Percentiles rank a stretch among this genome's conserved stretches.
Evolutionary conservation across 2,113 vertebrate species (phyloP).

Genomic region (Xiphorhynchus elegans): DNA sequence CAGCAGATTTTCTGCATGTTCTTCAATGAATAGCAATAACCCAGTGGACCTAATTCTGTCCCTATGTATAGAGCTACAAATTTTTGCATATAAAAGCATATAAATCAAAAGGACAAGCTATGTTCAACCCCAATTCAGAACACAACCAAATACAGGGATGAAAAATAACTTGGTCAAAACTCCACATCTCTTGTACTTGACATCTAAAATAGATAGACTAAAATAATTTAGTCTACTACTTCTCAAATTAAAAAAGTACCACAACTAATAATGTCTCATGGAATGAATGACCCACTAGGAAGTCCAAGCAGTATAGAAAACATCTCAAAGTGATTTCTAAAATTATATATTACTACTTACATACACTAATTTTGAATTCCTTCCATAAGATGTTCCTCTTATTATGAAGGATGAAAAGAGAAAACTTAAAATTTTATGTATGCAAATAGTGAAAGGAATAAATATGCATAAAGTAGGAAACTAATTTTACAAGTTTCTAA

Average conservation of each 20-base stretch:
- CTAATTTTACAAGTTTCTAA: not conserved
- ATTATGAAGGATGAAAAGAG: not conserved
- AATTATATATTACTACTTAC: not conserved
- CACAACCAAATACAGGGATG: not conserved
- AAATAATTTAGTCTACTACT: not conserved
- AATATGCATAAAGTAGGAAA: not conserved
- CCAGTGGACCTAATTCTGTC: not conserved
- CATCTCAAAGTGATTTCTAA: not conserved
- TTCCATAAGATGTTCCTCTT: not conserved
- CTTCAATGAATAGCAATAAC: not conserved
- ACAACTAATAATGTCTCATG: not conserved
- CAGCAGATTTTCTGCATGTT: not conserved
- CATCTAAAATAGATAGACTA: not conserved
- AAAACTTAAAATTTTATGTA: not conserved
- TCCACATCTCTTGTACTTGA: not conserved
- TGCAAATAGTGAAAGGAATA: not conserved
- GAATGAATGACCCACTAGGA: not conserved
- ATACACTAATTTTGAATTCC: not conserved
- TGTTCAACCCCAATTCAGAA: not conserved
- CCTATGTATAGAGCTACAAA: not conserved
- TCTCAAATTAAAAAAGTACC: not conserved
- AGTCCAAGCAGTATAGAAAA: not conserved
- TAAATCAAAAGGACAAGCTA: constrained; percentile 12
- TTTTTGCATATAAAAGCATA: not conserved
- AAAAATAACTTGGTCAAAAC: not conserved